Evolutionary conservation across 2,888 invertebrate genomes (phyloP).

Genomic region (Dasysyrphus tricinctus): DNA sequence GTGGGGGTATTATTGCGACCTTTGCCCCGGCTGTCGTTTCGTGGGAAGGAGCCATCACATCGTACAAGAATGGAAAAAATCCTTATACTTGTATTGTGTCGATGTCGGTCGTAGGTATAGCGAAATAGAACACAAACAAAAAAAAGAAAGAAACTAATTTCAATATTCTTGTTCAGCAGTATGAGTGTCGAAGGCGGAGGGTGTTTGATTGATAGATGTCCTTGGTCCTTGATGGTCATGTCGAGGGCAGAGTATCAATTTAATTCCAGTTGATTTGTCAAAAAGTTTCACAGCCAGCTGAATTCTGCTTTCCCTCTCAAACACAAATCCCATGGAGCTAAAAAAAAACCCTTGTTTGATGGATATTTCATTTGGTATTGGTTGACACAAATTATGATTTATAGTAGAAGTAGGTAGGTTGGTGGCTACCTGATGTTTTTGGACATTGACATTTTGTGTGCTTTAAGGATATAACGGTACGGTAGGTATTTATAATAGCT

Average conservation of each 20-base stretch:
- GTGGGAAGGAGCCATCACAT: constrained; percentile 20
- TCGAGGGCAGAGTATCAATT: constrained; percentile 52
- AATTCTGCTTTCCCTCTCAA: neutral
- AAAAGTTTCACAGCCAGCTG: constrained; percentile 49
- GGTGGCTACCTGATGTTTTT: constrained; percentile 12
- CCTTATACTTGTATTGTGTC: constrained; percentile 8
- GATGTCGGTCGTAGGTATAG: neutral
- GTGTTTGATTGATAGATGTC: constrained; percentile 68
- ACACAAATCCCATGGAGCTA: neutral
- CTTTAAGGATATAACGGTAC: neutral
- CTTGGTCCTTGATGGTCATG: constrained; percentile 50
- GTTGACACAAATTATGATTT: constrained; percentile 39
- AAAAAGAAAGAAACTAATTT: constrained; percentile 20
- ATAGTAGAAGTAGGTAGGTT: neutral
- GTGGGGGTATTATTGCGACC: constrained; percentile 12
- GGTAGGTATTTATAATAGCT: constrained; percentile 13
- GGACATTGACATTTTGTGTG: constrained; percentile 13
- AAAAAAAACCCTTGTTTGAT: neutral
- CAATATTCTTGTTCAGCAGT: constrained; percentile 3
- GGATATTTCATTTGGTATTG: constrained; percentile 38
- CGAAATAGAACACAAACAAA: constrained; percentile 22
- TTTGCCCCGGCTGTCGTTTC: constrained; percentile 4
- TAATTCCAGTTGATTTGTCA: constrained; percentile 69
- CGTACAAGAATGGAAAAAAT: neutral
- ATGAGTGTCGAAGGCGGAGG: neutral